Conservation (phyloP, 2,888 invertebrate genomes). For the Tachina fera region DNA sequence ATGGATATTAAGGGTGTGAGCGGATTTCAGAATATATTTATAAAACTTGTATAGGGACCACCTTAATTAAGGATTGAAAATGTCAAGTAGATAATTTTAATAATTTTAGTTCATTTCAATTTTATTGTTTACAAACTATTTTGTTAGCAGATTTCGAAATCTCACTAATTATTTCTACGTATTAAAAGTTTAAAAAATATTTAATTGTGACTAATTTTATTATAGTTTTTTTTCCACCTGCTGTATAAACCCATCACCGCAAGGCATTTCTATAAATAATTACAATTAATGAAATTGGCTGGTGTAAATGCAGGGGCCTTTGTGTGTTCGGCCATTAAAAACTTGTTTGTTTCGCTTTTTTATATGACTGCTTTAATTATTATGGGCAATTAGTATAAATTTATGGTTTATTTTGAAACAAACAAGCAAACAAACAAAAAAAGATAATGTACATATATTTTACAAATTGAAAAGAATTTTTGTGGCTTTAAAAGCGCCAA, state of each 20-base stretch:
- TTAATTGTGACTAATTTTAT: neutral
- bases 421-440: neutral
- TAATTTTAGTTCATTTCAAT: too few species aligned
- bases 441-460: neutral
- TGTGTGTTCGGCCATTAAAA: neutral
- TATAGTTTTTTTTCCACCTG: neutral
- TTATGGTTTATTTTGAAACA: constrained; percentile 1
- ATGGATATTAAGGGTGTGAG: too few species aligned
- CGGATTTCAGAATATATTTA: too few species aligned
- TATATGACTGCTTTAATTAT: constrained; percentile 12
- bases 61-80: too few species aligned
- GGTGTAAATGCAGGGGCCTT: neutral
- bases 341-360: neutral
- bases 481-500: constrained; percentile 9
- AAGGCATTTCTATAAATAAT: neutral
- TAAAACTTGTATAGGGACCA: too few species aligned
- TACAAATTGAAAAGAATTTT: constrained; percentile 14
- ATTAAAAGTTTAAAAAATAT: neutral
- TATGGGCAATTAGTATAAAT: constrained; percentile 33
- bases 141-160: too few species aligned
- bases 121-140: too few species aligned
- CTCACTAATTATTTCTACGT: neutral
- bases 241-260: neutral
- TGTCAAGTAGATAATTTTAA: too few species aligned
- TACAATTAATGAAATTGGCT: neutral